Percentiles rank a stretch among this genome's conserved stretches.
Evolutionary conservation across 92 coral and sea anemone genomes (phyloP).

Genomic region (Plumapathes pennacea): DNA sequence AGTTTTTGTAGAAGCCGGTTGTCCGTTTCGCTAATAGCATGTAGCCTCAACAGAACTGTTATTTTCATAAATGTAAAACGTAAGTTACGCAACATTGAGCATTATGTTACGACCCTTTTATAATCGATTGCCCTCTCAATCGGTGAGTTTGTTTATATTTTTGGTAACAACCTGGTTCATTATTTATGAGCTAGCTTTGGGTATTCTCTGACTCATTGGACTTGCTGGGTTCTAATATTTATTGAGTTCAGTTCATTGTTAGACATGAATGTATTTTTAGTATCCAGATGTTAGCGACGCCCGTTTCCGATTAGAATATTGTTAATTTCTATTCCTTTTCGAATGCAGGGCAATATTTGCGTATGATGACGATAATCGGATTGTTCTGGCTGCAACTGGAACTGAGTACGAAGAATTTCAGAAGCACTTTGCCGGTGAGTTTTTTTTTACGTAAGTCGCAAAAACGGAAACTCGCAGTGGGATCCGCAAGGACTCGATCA

Average conservation of each 20-base stretch:
- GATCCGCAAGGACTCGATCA: too few species aligned
- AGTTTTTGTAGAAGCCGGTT: too few species aligned
- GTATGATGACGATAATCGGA: constrained; percentile 67
- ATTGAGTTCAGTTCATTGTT: too few species aligned
- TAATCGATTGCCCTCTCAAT: neutral
- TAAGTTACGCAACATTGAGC: too few species aligned
- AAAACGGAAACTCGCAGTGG: too few species aligned
- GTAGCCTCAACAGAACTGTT: too few species aligned
- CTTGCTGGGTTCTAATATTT: too few species aligned
- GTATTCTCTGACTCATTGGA: constrained; percentile 5
- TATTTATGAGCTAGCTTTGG: neutral
- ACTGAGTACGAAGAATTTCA: constrained; percentile 70
- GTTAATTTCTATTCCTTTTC: neutral
- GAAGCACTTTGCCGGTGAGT: constrained; percentile 54
- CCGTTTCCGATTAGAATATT: neutral
- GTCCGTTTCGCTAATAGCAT: too few species aligned
- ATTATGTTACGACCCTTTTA: too few species aligned
- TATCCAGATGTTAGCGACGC: neutral
- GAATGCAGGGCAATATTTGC: constrained; percentile 84
- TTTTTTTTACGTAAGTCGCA: neutral
- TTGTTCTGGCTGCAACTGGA: constrained; percentile 71
- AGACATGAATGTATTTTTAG: neutral
- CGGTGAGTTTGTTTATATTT: neutral
- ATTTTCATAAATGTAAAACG: too few species aligned
- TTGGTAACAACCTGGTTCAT: neutral